phyloP scores from a whole-genome alignment of 1,140 invertebrate species.

The Drosophila burlai region DNA sequence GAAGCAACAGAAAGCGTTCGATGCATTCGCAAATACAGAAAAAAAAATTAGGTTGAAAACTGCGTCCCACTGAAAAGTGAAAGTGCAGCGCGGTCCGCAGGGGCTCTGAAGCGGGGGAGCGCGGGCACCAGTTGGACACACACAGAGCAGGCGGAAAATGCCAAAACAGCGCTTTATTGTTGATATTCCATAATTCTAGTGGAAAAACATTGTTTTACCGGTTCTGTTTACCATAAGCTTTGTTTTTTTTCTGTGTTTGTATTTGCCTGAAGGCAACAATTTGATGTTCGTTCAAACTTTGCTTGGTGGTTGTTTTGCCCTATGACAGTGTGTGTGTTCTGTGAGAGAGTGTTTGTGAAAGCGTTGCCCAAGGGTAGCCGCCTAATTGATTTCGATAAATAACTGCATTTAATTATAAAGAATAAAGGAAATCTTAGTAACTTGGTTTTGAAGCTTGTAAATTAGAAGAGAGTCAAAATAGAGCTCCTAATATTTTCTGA shows the following conservation, averaged over 20 bases:
- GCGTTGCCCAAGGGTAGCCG: slow-evolving; percentile 24
- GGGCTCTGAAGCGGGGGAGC: slow-evolving; percentile 12
- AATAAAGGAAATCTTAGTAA: background rate
- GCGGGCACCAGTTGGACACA: slow-evolving; percentile 48
- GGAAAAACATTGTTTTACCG: slow-evolving; percentile 49
- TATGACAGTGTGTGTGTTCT: slow-evolving; percentile 7
- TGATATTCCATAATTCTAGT: slow-evolving; percentile 11
- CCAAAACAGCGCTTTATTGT: slow-evolving; percentile 5
- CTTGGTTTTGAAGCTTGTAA: too few relatives aligned
- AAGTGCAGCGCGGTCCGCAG: slow-evolving; percentile 59
- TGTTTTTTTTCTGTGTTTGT: slow-evolving; percentile 7
- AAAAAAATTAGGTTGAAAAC: slow-evolving; percentile 72
- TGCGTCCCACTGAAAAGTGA: slow-evolving; percentile 82
- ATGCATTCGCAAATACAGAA: slow-evolving; percentile 51
- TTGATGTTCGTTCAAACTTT: slow-evolving; percentile 58
- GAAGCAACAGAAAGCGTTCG: slow-evolving; percentile 26
- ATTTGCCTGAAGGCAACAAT: slow-evolving; percentile 48
- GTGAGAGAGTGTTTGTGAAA: slow-evolving; percentile 9
- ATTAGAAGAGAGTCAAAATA: background rate
- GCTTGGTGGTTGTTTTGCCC: slow-evolving; percentile 67
- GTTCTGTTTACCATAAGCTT: slow-evolving; percentile 45
- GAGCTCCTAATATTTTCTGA: too few relatives aligned
- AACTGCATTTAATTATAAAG: slow-evolving; percentile 19
- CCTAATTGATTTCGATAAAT: slow-evolving; percentile 43
- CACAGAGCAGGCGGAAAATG: slow-evolving; percentile 25